Percentiles rank a stretch among this genome's conserved stretches.
phyloP scores from a whole-genome alignment of 2,888 invertebrate genomes.

The Chironomus tentans region DNA sequence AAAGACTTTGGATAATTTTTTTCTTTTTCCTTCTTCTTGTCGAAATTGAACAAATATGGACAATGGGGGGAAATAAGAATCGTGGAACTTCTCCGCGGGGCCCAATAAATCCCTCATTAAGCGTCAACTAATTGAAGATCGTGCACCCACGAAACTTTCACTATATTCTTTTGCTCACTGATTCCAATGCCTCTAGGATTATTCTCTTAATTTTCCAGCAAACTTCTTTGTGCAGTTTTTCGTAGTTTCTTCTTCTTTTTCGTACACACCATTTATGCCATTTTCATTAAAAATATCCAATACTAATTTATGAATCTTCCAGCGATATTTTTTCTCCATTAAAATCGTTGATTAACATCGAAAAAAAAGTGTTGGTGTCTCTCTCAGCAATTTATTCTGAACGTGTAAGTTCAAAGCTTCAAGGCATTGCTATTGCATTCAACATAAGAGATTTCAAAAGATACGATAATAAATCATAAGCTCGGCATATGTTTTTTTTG shows the following conservation, averaged over 20 bases:
- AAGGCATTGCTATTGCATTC: not conserved
- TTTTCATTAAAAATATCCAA: too few relatives aligned
- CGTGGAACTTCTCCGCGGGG: conserved; percentile 6
- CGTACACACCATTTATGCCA: too few relatives aligned
- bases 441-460: conserved; percentile 3
- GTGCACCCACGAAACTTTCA: conserved; percentile 20
- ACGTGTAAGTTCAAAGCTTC: not conserved
- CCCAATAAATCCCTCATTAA: conserved; percentile 24
- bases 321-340: too few relatives aligned
- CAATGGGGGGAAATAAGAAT: not conserved
- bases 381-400: too few relatives aligned
- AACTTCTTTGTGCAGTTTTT: not conserved
- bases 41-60: conserved; percentile 4
- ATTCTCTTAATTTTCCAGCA: not conserved
- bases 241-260: not conserved
- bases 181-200: not conserved
- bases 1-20: too few relatives aligned
- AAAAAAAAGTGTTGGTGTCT: too few relatives aligned
- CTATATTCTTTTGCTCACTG: not conserved
- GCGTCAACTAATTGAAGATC: conserved; percentile 15
- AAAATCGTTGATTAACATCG: too few relatives aligned
- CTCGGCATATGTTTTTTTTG: not conserved
- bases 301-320: too few relatives aligned
- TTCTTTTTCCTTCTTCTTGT: not conserved
- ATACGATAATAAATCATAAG: conserved; percentile 21